phyloP scores from a whole-genome alignment of 1,140 invertebrate genomes.

The Orchesella cincta region DNA sequence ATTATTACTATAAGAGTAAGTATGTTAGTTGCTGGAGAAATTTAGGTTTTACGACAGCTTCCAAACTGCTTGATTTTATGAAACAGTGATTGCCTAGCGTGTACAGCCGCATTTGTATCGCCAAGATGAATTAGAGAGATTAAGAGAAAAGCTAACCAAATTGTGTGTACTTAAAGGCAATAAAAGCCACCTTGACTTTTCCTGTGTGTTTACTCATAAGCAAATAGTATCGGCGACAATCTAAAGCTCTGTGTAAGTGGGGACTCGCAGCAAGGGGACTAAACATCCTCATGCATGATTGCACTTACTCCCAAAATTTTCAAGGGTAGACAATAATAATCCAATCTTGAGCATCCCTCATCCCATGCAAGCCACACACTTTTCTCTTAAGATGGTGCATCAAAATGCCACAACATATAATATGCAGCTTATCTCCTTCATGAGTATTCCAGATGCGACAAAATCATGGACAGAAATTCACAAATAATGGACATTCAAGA shows the following conservation, averaged over 20 bases:
- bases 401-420: too few species aligned
- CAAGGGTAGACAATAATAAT: slow-evolving; percentile 17
- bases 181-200: slow-evolving; percentile 38
- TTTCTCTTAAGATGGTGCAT: too few species aligned
- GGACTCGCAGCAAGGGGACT: neutral
- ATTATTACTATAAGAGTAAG: too few species aligned
- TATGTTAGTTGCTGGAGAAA: too few species aligned
- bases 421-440: too few species aligned
- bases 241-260: neutral
- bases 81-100: neutral
- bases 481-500: neutral
- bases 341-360: slow-evolving; percentile 10
- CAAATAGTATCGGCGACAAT: too few species aligned
- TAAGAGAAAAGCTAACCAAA: slow-evolving; percentile 31
- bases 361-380: too few species aligned
- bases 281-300: neutral
- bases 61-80: neutral
- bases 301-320: neutral
- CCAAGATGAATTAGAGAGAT: neutral
- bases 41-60: too few species aligned
- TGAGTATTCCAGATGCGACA: neutral
- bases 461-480: neutral
- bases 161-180: slow-evolving; percentile 17
- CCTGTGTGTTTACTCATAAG: too few species aligned
- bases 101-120: neutral